phyloP scores from a whole-genome alignment of 2,888 invertebrate genomes.

The Exocentrus adspersus region DNA sequence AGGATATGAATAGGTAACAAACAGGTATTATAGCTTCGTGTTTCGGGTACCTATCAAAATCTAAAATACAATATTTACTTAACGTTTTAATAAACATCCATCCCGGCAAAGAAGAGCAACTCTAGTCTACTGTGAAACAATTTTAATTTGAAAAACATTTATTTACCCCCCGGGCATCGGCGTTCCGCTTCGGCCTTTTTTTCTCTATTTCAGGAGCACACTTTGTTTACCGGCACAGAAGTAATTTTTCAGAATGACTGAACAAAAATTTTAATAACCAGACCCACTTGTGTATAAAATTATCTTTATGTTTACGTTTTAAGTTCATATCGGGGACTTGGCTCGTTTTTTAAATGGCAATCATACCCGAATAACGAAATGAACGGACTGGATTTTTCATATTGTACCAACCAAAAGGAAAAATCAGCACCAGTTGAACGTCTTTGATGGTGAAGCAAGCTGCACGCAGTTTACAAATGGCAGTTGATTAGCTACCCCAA shows the following conservation, averaged over 20 bases:
- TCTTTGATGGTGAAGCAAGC: too few species aligned
- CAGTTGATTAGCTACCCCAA: too few species aligned
- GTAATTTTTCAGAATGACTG: constrained; percentile 48
- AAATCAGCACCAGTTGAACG: too few species aligned
- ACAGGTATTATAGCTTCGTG: constrained; percentile 7
- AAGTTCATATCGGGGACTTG: constrained; percentile 35
- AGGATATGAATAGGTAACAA: not conserved
- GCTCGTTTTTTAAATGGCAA: constrained; percentile 35
- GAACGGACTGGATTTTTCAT: too few species aligned
- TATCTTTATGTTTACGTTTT: constrained; percentile 43
- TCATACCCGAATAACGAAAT: constrained; percentile 14
- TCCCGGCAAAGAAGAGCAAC: constrained; percentile 4
- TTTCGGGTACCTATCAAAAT: constrained; percentile 3
- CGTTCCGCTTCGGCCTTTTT: constrained; percentile 32
- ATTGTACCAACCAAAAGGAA: too few species aligned
- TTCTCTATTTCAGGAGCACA: constrained; percentile 36
- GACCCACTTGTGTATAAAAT: constrained; percentile 47
- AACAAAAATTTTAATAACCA: constrained; percentile 50
- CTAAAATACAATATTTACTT: constrained; percentile 26
- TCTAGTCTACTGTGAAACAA: constrained; percentile 33
- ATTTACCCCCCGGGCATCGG: constrained; percentile 34
- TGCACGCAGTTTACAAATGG: too few species aligned
- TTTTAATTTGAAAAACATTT: constrained; percentile 46
- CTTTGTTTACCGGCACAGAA: constrained; percentile 49
- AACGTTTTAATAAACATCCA: constrained; percentile 24